Evolutionary conservation across 2,113 vertebrate species (phyloP), one percentile per base, ranked within the genome.

Genomic region (Pyrgilauda ruficollis): DNA sequence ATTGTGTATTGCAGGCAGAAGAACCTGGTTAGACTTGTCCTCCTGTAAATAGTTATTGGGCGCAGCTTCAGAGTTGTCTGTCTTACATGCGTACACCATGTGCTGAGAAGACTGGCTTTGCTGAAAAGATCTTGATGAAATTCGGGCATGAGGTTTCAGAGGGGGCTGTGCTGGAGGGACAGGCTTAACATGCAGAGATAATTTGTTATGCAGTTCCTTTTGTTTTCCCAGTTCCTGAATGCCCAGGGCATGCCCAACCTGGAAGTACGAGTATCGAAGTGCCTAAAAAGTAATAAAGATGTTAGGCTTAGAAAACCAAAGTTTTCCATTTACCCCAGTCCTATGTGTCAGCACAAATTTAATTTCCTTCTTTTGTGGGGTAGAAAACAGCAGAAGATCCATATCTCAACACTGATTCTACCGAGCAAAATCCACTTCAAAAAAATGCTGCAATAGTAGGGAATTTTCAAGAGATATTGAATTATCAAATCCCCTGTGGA

Each of bases 221-320:
- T 98, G 97, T 82, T 97, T 98, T 44, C 94, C 98, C 84, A 98
- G 97, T 49, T 99, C 98, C 89, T 98, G 98, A 96, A 99, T 90
- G 30, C 98, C 98, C 95, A 99, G 90, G 43, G 98, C 97, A 83
- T 99, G 98, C 52, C 99, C 99, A 90, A 99, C 97, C 11, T 98
- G 98, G 97, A 99, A 99, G 94, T 99, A 99, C 1, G 98, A 97
- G 88, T 99, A 99, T 52, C 98, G 98, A 94, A 99, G 98, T 21
- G 98, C 98, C 99, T 99, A 94, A 70, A 97, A 97, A 13, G 87
- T 47, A 98, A 90, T 17, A 2, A 33, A 56, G 23, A 78, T 14
- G 15, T 46, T n/a, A 90, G 23, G 41, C 9, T 31, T 41, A 59
- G 47, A 50, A 91, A 92, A 76, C 1, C 9, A 7, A 66, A 81